Evolutionary conservation across 2,113 vertebrate species (phyloP).

Genomic region (Eolophus roseicapilla): DNA sequence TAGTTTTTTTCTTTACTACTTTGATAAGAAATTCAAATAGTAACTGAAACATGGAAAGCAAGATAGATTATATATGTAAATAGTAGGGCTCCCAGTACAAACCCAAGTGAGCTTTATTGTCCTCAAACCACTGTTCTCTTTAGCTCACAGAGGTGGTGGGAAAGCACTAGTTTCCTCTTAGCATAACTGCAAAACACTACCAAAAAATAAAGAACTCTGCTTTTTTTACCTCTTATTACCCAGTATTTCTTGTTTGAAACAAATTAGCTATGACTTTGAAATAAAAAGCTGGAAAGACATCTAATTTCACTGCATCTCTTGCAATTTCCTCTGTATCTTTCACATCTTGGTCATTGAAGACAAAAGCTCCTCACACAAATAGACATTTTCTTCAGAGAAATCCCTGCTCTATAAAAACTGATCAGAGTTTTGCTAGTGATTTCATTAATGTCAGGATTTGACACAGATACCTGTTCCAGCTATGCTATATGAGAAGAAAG

Average conservation of each 20-base stretch:
- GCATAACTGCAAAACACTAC: neutral
- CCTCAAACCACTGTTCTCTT: neutral
- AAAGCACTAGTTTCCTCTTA: neutral
- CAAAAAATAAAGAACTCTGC: accelerated
- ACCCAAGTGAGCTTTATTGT: neutral
- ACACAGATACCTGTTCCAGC: neutral
- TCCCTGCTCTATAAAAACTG: neutral
- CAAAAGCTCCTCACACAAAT: neutral
- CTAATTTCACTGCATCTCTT: neutral
- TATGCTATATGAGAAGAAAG: neutral
- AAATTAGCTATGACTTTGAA: neutral
- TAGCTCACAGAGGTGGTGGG: neutral
- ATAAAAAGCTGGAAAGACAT: neutral
- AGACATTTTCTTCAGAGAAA: neutral
- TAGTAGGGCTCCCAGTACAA: neutral
- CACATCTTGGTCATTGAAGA: neutral
- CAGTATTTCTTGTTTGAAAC: neutral
- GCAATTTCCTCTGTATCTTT: neutral
- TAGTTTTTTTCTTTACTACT: neutral
- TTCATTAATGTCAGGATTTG: neutral
- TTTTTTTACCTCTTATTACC: neutral
- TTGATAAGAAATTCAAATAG: constrained; percentile 53
- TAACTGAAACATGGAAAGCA: neutral
- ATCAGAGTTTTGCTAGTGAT: neutral
- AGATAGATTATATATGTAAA: neutral